Conservation (phyloP, 2,797 vertebrate genomes). For the Selene dorsalis region DNA sequence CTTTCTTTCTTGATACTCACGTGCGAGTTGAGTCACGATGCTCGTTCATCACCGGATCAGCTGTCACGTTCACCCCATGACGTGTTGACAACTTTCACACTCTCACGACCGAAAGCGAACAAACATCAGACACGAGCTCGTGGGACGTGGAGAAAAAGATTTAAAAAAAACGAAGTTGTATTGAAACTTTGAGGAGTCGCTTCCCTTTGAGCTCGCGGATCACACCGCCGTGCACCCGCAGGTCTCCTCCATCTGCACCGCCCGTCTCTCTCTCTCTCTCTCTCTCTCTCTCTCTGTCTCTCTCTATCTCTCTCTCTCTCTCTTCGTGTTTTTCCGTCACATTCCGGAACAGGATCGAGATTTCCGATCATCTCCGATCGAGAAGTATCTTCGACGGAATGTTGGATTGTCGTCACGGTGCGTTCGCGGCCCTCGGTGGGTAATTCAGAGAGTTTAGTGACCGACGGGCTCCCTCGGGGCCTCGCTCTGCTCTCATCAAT, state of each 20-base stretch:
- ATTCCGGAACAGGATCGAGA: constrained; percentile 43
- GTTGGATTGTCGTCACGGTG: accelerated
- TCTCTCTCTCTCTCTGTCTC: too few species aligned
- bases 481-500: background rate
- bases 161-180: background rate
- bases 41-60: constrained; percentile 37
- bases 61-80: constrained; percentile 66
- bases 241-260: constrained; percentile 38
- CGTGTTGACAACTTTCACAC: constrained; percentile 25
- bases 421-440: background rate
- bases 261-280: background rate
- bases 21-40: constrained; percentile 28
- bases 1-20: constrained; percentile 26
- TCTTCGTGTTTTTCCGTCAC: constrained; percentile 66
- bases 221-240: constrained; percentile 4
- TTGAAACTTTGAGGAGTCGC: background rate
- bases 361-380: background rate
- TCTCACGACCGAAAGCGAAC: background rate
- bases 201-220: background rate
- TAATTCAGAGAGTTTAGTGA: background rate
- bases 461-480: background rate
- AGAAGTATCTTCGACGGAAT: background rate
- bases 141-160: background rate
- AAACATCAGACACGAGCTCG: background rate
- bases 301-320: too few species aligned